A percentile compares a stretch with the other conserved stretches of the same genome.
Conservation (phyloP, 1,140 invertebrate species). For the Marisa cornuarietis region DNA sequence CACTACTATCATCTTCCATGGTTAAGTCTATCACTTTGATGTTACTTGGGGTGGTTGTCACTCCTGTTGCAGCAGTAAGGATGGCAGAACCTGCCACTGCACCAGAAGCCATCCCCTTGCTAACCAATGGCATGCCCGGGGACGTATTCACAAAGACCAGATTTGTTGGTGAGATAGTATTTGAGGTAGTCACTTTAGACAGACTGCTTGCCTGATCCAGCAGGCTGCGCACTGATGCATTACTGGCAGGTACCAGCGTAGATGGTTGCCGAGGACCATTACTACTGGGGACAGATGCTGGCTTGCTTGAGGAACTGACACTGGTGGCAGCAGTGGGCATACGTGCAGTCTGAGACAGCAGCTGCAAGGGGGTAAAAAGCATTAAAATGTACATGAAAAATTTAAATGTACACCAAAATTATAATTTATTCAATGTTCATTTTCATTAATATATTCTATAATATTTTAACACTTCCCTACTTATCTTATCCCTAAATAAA, state of each 20-base stretch:
- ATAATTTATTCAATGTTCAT: too few relatives aligned
- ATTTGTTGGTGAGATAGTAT: background rate
- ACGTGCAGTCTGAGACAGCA: slow-evolving; percentile 18
- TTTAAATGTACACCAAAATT: too few relatives aligned
- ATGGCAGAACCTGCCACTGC: background rate
- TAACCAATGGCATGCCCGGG: background rate
- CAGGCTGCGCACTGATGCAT: too few relatives aligned
- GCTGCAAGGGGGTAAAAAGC: background rate
- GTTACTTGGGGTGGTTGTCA: background rate
- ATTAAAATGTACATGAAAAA: too few relatives aligned
- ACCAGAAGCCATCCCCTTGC: background rate
- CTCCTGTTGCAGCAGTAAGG: background rate
- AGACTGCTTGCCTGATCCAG: background rate
- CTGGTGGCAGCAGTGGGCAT: slow-evolving; percentile 20
- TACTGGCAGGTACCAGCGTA: too few relatives aligned
- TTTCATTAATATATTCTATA: too few relatives aligned
- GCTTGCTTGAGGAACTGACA: too few relatives aligned
- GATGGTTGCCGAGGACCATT: too few relatives aligned
- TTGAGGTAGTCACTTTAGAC: background rate
- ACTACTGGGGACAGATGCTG: too few relatives aligned
- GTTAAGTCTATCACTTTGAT: slow-evolving; percentile 45
- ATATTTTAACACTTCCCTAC: too few relatives aligned
- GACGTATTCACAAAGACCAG: slow-evolving; percentile 8
- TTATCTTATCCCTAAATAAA: too few relatives aligned
- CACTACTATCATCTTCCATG: slow-evolving; percentile 37